Percentiles rank a stretch among this genome's conserved stretches.
Conservation (phyloP, 2,113 vertebrate species). For the Dunckerocampus dactyliophorus region DNA sequence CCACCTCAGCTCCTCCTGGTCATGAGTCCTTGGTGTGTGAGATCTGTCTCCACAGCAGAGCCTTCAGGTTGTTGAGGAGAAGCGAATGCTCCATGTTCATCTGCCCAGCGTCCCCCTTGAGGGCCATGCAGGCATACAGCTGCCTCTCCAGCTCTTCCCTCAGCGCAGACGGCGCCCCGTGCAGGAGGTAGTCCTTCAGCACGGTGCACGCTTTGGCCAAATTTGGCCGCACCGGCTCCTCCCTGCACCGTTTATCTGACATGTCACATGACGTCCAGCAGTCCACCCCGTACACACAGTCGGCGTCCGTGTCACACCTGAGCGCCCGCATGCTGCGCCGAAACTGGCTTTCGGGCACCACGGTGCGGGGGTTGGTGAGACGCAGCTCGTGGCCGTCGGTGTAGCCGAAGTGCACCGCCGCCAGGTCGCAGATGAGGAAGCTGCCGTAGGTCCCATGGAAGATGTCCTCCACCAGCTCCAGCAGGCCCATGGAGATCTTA, state of each 20-base stretch:
- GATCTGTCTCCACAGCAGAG: slow-evolving; percentile 97
- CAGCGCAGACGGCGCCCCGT: slow-evolving; percentile 84
- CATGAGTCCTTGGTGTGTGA: slow-evolving; percentile 98
- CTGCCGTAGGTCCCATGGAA: slow-evolving; percentile 96
- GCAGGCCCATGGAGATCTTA: slow-evolving; percentile 95
- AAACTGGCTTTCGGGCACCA: slow-evolving; percentile 86
- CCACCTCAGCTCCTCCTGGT: slow-evolving; percentile 24
- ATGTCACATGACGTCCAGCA: slow-evolving; percentile 86
- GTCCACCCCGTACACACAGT: slow-evolving; percentile 88
- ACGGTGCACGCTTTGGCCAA: slow-evolving; percentile 88
- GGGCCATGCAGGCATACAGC: slow-evolving; percentile 90
- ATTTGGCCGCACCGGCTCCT: slow-evolving; percentile 88
- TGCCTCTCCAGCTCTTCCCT: slow-evolving; percentile 94
- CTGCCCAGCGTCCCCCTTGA: slow-evolving; percentile 87
- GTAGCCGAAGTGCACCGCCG: slow-evolving; percentile 87
- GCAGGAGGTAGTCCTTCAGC: slow-evolving; percentile 92
- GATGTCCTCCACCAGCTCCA: slow-evolving; percentile 97
- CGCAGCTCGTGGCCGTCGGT: slow-evolving; percentile 93
- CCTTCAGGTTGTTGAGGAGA: slow-evolving; percentile 95
- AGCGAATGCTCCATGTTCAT: slow-evolving; percentile 99
- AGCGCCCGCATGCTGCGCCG: slow-evolving; percentile 83
- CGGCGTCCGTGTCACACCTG: slow-evolving; percentile 83
- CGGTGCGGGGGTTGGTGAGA: slow-evolving; percentile 82
- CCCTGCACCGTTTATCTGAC: slow-evolving; percentile 81
- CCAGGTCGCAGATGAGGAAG: slow-evolving; percentile 94